Evolutionary conservation across 2,888 invertebrate genomes (phyloP).

Genomic region (Allacma fusca): DNA sequence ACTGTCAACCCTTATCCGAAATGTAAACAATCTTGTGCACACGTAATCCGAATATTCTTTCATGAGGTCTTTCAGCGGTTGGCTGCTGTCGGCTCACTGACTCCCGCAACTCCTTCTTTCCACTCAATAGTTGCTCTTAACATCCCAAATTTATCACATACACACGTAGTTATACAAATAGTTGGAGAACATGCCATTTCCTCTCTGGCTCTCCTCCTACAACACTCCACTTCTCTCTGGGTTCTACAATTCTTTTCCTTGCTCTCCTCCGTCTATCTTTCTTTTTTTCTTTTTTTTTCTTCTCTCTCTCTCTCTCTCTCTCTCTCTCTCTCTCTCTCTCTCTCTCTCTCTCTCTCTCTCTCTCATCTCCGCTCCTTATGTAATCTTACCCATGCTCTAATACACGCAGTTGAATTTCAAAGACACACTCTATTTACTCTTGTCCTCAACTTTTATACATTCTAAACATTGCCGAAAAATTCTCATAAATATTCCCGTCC

Average conservation of each 20-base stretch:
- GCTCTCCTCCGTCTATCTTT: not conserved
- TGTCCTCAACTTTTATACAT: slow-evolving; percentile 16
- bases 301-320: too few relatives aligned
- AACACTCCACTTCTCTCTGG: not conserved
- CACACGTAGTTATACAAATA: slow-evolving; percentile 16
- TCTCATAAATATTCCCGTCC: slow-evolving; percentile 1
- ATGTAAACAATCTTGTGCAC: slow-evolving; percentile 16
- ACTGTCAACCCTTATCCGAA: slow-evolving; percentile 20
- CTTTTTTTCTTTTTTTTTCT: too few relatives aligned
- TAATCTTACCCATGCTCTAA: slow-evolving; percentile 8
- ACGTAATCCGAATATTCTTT: slow-evolving; percentile 16
- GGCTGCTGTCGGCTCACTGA: slow-evolving; percentile 16
- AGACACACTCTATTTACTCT: slow-evolving; percentile 8
- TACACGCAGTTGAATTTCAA: slow-evolving; percentile 12
- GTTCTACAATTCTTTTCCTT: not conserved
- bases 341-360: too few relatives aligned
- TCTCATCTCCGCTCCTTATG: not conserved
- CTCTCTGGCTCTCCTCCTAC: slow-evolving; percentile 12
- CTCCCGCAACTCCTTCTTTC: slow-evolving; percentile 16
- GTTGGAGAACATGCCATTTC: slow-evolving; percentile 16
- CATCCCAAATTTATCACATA: slow-evolving; percentile 16
- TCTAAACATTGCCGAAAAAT: slow-evolving; percentile 16
- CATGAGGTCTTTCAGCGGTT: slow-evolving; percentile 16
- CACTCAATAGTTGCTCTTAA: slow-evolving; percentile 16
- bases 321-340: too few relatives aligned